These are phyloP conservation scores for Corythornis cristatus DNA, from an alignment of 2,113 vertebrate species.

Conservation along the genomic window DNA sequence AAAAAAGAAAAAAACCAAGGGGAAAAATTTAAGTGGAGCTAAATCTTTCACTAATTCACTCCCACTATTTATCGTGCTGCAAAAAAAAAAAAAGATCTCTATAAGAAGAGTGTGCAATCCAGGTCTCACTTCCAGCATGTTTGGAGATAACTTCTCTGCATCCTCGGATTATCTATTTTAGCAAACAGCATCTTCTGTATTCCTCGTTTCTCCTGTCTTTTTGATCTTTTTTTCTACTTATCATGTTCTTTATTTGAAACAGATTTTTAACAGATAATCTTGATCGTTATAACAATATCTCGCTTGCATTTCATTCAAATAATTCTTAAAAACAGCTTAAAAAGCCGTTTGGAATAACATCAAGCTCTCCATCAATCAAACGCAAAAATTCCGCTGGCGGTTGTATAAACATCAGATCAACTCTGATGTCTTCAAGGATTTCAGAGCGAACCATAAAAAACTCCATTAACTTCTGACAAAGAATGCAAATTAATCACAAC, in stretches of 20 bases:
- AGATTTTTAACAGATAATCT: slow-evolving; percentile 89
- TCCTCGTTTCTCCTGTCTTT: slow-evolving; percentile 63
- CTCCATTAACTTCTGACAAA: slow-evolving; percentile 99
- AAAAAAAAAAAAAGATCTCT: slow-evolving; percentile 16
- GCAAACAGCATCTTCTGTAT: slow-evolving; percentile 37
- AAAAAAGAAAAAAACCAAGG: not conserved
- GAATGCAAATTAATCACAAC: slow-evolving; percentile 99
- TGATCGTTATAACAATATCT: slow-evolving; percentile 82
- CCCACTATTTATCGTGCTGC: not conserved
- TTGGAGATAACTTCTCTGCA: slow-evolving; percentile 20
- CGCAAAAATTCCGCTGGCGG: slow-evolving; percentile 95
- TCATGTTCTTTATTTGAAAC: slow-evolving; percentile 81
- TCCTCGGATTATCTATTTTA: slow-evolving; percentile 40
- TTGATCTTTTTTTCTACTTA: slow-evolving; percentile 74
- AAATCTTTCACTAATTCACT: not conserved
- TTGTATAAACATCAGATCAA: slow-evolving; percentile 99
- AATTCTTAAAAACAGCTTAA: slow-evolving; percentile 91
- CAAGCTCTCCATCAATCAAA: slow-evolving; percentile 91
- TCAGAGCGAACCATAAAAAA: slow-evolving; percentile 96
- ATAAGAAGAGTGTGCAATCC: not conserved
- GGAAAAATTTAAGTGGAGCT: not conserved
- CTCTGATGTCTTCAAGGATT: slow-evolving; percentile 97
- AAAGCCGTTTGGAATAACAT: slow-evolving; percentile 88
- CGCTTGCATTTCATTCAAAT: slow-evolving; percentile 87
- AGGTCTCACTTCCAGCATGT: not conserved